These are phyloP conservation scores for Acleris holmiana DNA, from an alignment of 2,888 invertebrate species.

Conservation along the genomic window DNA sequence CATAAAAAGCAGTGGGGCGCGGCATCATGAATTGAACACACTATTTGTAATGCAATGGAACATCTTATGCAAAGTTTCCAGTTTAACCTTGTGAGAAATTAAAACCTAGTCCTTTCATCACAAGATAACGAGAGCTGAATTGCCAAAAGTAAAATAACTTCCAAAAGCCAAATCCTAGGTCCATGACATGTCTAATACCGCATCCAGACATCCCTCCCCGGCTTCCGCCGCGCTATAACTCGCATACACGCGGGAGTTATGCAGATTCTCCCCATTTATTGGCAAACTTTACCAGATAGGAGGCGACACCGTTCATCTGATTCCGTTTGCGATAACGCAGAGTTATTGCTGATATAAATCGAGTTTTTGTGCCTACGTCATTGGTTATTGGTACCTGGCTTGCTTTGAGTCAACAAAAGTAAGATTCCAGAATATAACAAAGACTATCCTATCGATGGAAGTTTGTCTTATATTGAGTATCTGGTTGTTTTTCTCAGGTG, in stretches of 20 bases:
- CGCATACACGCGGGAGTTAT: slow-evolving; percentile 74
- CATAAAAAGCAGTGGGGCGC: no score
- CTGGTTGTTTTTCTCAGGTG: no score
- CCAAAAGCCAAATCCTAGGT: neutral
- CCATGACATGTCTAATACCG: slow-evolving; percentile 17
- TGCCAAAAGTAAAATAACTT: no score
- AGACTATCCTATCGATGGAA: no score
- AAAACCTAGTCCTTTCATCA: no score
- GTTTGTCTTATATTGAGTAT: no score
- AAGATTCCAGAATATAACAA: no score
- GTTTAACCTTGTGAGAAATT: no score
- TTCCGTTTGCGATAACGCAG: slow-evolving; percentile 74
- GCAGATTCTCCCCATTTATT: slow-evolving; percentile 81
- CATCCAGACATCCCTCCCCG: slow-evolving; percentile 52
- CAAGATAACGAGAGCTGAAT: no score
- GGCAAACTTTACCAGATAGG: slow-evolving; percentile 80
- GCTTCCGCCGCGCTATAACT: slow-evolving; percentile 61
- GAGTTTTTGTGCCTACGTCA: slow-evolving; percentile 29
- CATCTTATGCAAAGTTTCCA: no score
- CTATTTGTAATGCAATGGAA: no score
- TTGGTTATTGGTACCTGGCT: slow-evolving; percentile 11
- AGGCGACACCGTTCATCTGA: slow-evolving; percentile 81
- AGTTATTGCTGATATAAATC: slow-evolving; percentile 72
- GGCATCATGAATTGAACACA: no score
- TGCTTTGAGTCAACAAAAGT: neutral